Conservation (phyloP, 2,797 vertebrate genomes). For the Hafferia zeledoni region DNA sequence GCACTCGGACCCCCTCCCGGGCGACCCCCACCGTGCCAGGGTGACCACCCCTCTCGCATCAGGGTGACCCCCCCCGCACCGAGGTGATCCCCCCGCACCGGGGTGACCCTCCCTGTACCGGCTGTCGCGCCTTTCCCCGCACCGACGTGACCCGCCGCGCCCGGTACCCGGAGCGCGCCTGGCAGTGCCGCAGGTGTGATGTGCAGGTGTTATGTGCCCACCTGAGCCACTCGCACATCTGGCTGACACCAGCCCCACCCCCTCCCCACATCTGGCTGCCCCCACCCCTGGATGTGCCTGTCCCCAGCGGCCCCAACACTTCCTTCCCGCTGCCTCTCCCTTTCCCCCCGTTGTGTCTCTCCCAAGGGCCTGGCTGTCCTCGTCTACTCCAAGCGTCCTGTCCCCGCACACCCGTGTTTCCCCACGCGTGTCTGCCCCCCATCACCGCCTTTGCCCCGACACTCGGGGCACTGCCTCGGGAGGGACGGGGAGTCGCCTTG, state of each 20-base stretch:
- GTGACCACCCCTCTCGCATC: background rate
- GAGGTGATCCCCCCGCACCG: background rate
- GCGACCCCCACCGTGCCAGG: background rate
- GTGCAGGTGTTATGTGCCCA: background rate
- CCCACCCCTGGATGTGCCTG: background rate
- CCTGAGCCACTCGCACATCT: background rate
- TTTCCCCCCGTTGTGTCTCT: background rate
- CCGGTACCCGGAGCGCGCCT: background rate
- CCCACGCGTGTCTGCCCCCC: background rate
- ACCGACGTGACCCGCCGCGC: background rate
- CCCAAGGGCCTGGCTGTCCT: background rate
- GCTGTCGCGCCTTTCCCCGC: background rate
- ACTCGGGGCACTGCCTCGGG: background rate
- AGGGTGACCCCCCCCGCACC: background rate
- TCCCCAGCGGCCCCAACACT: accelerated
- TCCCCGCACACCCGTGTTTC: background rate
- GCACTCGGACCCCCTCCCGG: background rate
- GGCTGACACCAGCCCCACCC: background rate
- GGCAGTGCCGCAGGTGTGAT: background rate
- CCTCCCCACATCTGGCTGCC: background rate
- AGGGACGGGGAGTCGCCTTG: background rate
- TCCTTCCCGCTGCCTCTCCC: too few species aligned
- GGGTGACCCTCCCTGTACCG: background rate
- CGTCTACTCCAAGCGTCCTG: background rate
- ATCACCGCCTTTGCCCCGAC: accelerated